Evolutionary conservation across 2,888 invertebrate genomes (phyloP).

Genomic region (Dryomyza anilis): DNA sequence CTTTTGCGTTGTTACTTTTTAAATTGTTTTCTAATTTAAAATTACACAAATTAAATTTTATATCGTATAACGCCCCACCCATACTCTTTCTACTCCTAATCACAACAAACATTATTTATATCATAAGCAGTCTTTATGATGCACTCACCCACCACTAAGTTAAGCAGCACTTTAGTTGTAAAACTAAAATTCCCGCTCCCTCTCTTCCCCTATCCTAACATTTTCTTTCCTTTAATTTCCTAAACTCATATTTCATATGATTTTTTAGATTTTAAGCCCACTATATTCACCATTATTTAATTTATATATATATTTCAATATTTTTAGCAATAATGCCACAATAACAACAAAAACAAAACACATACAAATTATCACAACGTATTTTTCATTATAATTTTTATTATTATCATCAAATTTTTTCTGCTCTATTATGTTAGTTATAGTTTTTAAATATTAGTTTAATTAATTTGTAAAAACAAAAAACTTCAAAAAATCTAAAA

Average conservation of each 20-base stretch:
- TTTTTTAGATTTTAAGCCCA: slow-evolving; percentile 18
- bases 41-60: too few relatives aligned
- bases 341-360: background rate
- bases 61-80: too few relatives aligned
- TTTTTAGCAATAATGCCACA: slow-evolving; percentile 14
- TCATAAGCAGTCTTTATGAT: too few relatives aligned
- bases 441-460: slow-evolving; percentile 16
- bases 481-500: background rate
- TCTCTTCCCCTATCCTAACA: too few relatives aligned
- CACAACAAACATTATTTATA: too few relatives aligned
- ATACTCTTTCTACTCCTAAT: too few relatives aligned
- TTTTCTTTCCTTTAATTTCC: too few relatives aligned
- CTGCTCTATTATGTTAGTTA: slow-evolving; percentile 12
- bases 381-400: slow-evolving; percentile 11
- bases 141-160: too few relatives aligned
- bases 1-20: too few relatives aligned
- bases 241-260: slow-evolving; percentile 5
- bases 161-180: too few relatives aligned
- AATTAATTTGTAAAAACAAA: slow-evolving; percentile 7
- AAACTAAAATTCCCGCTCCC: too few relatives aligned
- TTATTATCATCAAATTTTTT: slow-evolving; percentile 9
- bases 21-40: too few relatives aligned
- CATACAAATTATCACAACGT: background rate
- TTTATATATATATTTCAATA: slow-evolving; percentile 19
- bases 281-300: slow-evolving; percentile 9